Evolutionary conservation across 2,113 vertebrate genomes (phyloP).

Genomic region (Oncorhynchus tshawytscha): DNA sequence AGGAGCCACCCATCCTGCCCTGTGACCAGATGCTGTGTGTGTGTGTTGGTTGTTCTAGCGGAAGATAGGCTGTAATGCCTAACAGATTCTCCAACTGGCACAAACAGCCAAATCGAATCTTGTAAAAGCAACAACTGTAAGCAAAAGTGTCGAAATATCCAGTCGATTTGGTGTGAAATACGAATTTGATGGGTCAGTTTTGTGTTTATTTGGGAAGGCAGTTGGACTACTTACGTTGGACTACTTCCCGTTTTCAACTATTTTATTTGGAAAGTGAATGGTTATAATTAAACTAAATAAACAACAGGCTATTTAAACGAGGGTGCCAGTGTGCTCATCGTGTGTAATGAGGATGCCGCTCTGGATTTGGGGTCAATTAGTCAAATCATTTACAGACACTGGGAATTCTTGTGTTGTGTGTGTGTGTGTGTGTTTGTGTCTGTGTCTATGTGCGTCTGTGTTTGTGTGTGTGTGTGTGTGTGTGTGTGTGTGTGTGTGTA

Average conservation of each 20-base stretch:
- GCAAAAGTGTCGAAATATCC: slow-evolving; percentile 55
- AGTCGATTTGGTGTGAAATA: slow-evolving; percentile 32
- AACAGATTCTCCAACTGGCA: slow-evolving; percentile 52
- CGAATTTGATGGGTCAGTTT: slow-evolving; percentile 42
- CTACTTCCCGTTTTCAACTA: slow-evolving; percentile 21
- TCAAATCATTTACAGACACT: too few relatives aligned
- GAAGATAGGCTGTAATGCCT: slow-evolving; percentile 57
- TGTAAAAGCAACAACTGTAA: slow-evolving; percentile 51
- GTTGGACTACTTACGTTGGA: slow-evolving; percentile 22
- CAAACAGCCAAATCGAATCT: slow-evolving; percentile 54
- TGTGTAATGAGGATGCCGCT: slow-evolving; percentile 26
- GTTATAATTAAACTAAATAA: slow-evolving; percentile 66
- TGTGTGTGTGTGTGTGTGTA: background rate
- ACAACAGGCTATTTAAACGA: slow-evolving; percentile 56
- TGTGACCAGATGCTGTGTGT: too few relatives aligned
- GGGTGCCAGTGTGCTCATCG: slow-evolving; percentile 42
- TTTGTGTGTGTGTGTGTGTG: too few relatives aligned
- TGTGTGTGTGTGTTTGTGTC: too few relatives aligned
- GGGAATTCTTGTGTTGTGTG: slow-evolving; percentile 23
- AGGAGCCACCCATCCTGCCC: too few relatives aligned
- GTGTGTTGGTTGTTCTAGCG: slow-evolving; percentile 21
- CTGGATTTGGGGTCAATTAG: slow-evolving; percentile 28
- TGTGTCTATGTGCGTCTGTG: too few relatives aligned
- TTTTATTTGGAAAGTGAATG: slow-evolving; percentile 51
- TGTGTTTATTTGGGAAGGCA: slow-evolving; percentile 47